A percentile compares a stretch with the other conserved stretches of the same genome.
These are phyloP conservation scores for Stegana nigrithorax DNA, from an alignment of 2,888 invertebrate species.

Conservation along the genomic window DNA sequence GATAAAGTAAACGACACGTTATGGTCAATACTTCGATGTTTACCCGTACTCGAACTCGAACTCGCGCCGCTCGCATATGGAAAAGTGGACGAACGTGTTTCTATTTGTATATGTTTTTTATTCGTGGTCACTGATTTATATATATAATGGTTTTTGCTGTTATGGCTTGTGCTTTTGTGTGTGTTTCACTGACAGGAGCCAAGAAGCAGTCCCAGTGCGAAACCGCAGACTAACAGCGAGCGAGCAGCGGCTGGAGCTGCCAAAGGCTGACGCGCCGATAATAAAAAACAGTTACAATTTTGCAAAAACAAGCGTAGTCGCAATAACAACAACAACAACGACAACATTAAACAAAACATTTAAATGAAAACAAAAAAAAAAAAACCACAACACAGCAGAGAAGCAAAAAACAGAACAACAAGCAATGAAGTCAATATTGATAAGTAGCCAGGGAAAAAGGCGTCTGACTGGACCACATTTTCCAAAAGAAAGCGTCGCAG, in stretches of 20 bases:
- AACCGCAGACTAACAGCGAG: no score
- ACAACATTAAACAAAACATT: no score
- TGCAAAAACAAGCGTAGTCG: no score
- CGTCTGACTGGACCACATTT: slow-evolving; percentile 57
- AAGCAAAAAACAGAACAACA: neutral
- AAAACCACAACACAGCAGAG: no score
- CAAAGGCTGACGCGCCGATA: no score
- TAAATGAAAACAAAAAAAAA: no score
- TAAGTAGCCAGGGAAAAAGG: slow-evolving; percentile 9
- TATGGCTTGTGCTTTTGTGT: neutral
- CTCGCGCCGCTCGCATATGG: slow-evolving; percentile 22
- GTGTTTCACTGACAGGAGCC: slow-evolving; percentile 5
- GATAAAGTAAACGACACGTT: slow-evolving; percentile 22
- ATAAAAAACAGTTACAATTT: no score
- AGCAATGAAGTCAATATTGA: slow-evolving; percentile 1
- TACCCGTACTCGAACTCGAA: no score
- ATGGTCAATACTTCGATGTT: neutral
- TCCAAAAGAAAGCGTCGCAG: slow-evolving; percentile 54
- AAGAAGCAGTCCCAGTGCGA: slow-evolving; percentile 39
- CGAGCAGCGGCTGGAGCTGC: no score
- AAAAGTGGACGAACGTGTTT: slow-evolving; percentile 53
- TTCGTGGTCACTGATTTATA: neutral
- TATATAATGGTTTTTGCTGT: neutral
- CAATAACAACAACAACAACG: slow-evolving; percentile 2
- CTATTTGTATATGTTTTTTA: slow-evolving; percentile 35